Evolutionary conservation across 2,113 vertebrate species (phyloP).

Genomic region (Nestor notabilis): DNA sequence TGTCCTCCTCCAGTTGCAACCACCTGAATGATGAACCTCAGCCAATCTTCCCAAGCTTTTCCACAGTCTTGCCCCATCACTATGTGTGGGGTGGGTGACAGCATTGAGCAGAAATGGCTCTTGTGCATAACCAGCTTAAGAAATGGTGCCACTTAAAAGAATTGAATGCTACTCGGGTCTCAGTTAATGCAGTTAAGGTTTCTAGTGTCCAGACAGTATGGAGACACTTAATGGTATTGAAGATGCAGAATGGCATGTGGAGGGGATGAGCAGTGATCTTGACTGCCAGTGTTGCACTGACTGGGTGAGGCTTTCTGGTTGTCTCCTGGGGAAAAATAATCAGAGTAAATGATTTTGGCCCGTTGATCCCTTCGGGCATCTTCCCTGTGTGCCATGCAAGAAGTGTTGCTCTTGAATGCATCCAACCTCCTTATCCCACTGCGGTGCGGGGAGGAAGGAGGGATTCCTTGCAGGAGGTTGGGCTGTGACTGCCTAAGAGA

Average conservation of each 20-base stretch:
- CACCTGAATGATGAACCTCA: not conserved
- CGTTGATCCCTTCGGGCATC: accelerated
- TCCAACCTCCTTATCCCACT: not conserved
- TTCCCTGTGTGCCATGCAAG: accelerated
- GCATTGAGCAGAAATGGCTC: not conserved
- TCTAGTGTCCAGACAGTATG: constrained; percentile 65
- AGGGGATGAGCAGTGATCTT: not conserved
- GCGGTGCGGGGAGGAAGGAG: accelerated
- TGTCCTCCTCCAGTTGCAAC: not conserved
- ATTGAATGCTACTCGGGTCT: constrained; percentile 57
- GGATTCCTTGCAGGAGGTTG: not conserved
- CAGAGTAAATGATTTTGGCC: not conserved
- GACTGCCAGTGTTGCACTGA: not conserved
- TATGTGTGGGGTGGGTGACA: not conserved
- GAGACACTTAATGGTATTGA: constrained; percentile 71
- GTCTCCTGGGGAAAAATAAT: not conserved
- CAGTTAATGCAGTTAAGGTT: constrained; percentile 57
- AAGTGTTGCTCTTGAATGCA: not conserved
- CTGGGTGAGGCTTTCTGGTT: not conserved
- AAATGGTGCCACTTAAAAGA: constrained; percentile 48
- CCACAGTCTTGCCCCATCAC: not conserved
- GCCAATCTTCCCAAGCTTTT: not conserved
- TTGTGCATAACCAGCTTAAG: not conserved
- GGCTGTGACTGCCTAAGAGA: not conserved
- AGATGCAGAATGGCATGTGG: constrained; percentile 2